Evolutionary conservation across 2,888 invertebrate species (phyloP).

Genomic region (Trissoscelio sp.): DNA sequence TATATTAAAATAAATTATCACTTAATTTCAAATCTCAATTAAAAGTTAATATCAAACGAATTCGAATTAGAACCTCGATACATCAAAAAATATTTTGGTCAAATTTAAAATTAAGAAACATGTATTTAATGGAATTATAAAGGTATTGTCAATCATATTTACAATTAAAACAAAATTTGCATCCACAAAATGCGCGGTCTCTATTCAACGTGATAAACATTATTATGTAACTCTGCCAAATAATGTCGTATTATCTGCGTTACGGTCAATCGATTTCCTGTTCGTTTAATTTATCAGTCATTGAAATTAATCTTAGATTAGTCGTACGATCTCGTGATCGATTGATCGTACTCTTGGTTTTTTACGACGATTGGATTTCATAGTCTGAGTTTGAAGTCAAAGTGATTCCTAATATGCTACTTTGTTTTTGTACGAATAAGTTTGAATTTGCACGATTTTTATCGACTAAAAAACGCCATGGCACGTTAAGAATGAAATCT

Average conservation of each 20-base stretch:
- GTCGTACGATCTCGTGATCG: background rate
- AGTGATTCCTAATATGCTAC: background rate
- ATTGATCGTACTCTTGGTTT: background rate
- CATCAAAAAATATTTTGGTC: too few relatives aligned
- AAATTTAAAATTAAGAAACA: too few relatives aligned
- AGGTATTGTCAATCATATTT: too few relatives aligned
- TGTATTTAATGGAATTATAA: too few relatives aligned
- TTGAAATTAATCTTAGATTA: constrained; percentile 8
- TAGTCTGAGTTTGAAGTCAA: constrained; percentile 4
- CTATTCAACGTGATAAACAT: constrained; percentile 16
- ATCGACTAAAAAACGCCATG: background rate
- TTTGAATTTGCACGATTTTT: background rate
- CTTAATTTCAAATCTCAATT: too few relatives aligned
- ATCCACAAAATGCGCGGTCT: constrained; percentile 1
- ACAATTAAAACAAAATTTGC: background rate
- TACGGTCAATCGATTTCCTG: background rate
- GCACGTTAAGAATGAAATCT: background rate
- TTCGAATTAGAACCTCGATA: too few relatives aligned
- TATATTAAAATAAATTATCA: too few relatives aligned
- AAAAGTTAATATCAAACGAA: too few relatives aligned
- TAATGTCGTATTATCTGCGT: background rate
- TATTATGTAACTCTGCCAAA: constrained; percentile 38
- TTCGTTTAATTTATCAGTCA: constrained; percentile 11
- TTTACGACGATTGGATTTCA: constrained; percentile 17
- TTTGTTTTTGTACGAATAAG: constrained; percentile 1